Percentiles rank a stretch among this genome's conserved stretches.
These are phyloP conservation scores for Diaphora mendica DNA, from an alignment of 2,888 invertebrate genomes.

Conservation along the genomic window DNA sequence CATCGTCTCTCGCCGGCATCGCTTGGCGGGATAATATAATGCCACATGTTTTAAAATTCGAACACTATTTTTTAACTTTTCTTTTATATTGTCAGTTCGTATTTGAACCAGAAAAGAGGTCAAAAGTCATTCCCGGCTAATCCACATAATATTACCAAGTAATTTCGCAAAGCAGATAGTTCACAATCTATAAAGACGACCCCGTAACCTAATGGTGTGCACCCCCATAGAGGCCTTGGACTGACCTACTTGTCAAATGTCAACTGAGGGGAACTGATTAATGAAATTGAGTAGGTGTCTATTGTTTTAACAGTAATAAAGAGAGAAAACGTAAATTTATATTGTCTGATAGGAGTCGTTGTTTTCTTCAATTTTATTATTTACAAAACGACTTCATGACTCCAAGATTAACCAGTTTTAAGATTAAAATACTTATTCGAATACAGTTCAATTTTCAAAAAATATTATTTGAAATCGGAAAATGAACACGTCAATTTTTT, in stretches of 20 bases:
- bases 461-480: not conserved
- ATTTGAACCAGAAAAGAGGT: slow-evolving; percentile 22
- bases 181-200: slow-evolving; percentile 62
- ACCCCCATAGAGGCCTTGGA: slow-evolving; percentile 56
- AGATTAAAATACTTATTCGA: no score
- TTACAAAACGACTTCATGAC: not conserved
- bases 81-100: not conserved
- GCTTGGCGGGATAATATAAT: not conserved
- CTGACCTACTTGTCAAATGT: slow-evolving; percentile 72
- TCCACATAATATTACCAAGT: slow-evolving; percentile 33
- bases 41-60: slow-evolving; percentile 3
- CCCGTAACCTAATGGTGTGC: slow-evolving; percentile 68
- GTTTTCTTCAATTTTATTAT: not conserved
- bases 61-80: not conserved
- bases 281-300: slow-evolving; percentile 46
- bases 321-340: slow-evolving; percentile 25
- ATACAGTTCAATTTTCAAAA: not conserved
- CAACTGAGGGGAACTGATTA: slow-evolving; percentile 55
- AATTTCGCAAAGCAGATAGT: slow-evolving; percentile 37
- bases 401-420: no score
- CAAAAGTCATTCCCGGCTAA: slow-evolving; percentile 30
- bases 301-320: slow-evolving; percentile 47
- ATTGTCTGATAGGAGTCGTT: not conserved
- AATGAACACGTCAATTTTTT: no score
- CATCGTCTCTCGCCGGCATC: not conserved